A percentile compares a stretch with the other conserved stretches of the same genome.
Evolutionary conservation across 2,113 vertebrate species (phyloP).

Genomic region (Neoarius graeffei): DNA sequence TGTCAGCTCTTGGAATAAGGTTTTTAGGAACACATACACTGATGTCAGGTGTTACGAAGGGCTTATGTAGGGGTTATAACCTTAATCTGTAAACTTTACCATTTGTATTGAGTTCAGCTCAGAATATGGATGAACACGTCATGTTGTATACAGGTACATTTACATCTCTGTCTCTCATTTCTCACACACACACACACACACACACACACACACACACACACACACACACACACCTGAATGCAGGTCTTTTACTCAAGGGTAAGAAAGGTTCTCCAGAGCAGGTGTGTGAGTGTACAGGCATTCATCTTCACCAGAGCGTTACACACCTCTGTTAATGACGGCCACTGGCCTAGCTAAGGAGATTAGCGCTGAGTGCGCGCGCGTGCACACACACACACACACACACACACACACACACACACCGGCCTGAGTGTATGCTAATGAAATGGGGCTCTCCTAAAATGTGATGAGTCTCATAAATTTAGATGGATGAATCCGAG

Average conservation of each 20-base stretch:
- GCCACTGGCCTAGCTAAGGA: slow-evolving; percentile 68
- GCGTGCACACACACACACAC: slow-evolving; percentile 32
- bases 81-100: background rate
- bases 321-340: slow-evolving; percentile 50
- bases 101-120: background rate
- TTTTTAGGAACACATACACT: background rate
- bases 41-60: background rate
- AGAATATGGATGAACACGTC: background rate
- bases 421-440: slow-evolving; percentile 11
- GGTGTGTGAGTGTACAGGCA: slow-evolving; percentile 47
- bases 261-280: slow-evolving; percentile 46
- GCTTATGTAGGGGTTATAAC: slow-evolving; percentile 4
- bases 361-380: slow-evolving; percentile 61
- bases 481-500: slow-evolving; percentile 12
- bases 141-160: background rate
- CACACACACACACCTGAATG: slow-evolving; percentile 2
- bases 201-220: background rate
- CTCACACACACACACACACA: background rate
- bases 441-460: slow-evolving; percentile 29
- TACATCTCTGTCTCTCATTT: background rate
- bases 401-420: slow-evolving; percentile 28
- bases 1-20: background rate
- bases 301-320: slow-evolving; percentile 59
- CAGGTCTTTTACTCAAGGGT: slow-evolving; percentile 36
- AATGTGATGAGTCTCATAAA: slow-evolving; percentile 22